Conservation (phyloP, 2,888 invertebrate genomes). For the Heliconius aoede region DNA sequence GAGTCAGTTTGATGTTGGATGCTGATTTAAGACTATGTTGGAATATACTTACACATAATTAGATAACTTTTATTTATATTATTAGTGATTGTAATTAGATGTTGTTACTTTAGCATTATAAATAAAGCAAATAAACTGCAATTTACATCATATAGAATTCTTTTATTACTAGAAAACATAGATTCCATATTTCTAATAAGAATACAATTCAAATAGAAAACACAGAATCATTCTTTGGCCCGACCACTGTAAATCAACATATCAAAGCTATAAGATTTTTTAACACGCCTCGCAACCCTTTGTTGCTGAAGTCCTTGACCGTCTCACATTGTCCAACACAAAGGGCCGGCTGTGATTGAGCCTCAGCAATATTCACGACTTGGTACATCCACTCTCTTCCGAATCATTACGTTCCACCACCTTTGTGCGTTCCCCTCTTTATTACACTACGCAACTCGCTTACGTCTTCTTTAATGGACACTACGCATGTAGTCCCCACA, state of each 20-base stretch:
- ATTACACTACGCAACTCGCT: constrained; percentile 69
- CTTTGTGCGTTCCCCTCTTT: constrained; percentile 74
- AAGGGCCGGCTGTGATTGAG: constrained; percentile 78
- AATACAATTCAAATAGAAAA: background rate
- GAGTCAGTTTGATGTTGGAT: constrained; percentile 55
- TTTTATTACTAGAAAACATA: background rate
- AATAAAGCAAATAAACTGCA: background rate
- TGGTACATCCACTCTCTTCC: constrained; percentile 77
- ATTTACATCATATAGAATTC: background rate
- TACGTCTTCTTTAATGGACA: constrained; percentile 65
- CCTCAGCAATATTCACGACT: constrained; percentile 77
- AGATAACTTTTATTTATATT: background rate
- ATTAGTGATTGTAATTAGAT: background rate
- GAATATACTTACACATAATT: background rate
- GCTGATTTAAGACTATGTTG: constrained; percentile 45
- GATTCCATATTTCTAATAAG: background rate
- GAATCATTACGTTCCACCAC: constrained; percentile 79
- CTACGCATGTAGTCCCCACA: constrained; percentile 58
- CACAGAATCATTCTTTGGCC: background rate
- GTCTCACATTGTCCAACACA: constrained; percentile 71
- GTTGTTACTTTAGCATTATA: background rate
- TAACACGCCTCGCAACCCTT: constrained; percentile 64
- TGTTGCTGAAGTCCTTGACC: constrained; percentile 80
- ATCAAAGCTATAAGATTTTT: constrained; percentile 44
- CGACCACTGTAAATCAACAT: constrained; percentile 40